Conservation (phyloP, 2,888 invertebrate species). For the Cosmia pyralina region DNA sequence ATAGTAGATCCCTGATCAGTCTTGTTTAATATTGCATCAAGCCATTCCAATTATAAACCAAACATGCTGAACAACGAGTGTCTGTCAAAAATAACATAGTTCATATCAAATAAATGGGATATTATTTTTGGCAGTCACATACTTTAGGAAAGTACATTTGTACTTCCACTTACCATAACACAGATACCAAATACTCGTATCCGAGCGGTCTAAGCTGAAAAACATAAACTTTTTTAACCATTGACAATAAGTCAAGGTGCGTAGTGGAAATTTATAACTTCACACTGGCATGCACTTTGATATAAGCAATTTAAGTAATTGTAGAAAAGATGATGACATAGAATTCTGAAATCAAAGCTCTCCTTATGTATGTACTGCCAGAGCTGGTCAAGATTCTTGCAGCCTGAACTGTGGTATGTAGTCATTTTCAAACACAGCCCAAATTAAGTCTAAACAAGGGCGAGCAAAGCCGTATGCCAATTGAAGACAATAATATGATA, state of each 20-base stretch:
- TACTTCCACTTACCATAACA: conserved; percentile 89
- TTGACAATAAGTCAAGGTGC: conserved; percentile 70
- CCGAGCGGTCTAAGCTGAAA: conserved; percentile 89
- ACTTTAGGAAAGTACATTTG: conserved; percentile 83
- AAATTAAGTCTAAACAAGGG: conserved; percentile 9
- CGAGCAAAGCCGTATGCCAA: conserved; percentile 32
- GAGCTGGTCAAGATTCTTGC: not conserved
- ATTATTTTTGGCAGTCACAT: conserved; percentile 75
- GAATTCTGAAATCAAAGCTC: conserved; percentile 41
- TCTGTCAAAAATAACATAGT: conserved; percentile 69
- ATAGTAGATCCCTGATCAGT: conserved; percentile 29
- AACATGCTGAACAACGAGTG: conserved; percentile 66
- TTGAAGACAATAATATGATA: conserved; percentile 11
- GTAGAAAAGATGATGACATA: conserved; percentile 34
- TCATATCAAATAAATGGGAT: not conserved
- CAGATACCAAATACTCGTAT: conserved; percentile 87
- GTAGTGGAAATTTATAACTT: conserved; percentile 61
- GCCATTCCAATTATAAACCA: conserved; percentile 68
- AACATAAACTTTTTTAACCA: conserved; percentile 87
- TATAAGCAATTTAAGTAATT: conserved; percentile 44
- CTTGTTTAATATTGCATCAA: conserved; percentile 58
- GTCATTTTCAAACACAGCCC: conserved; percentile 21
- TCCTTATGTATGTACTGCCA: conserved; percentile 2
- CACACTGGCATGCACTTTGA: conserved; percentile 71
- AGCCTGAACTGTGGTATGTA: conserved; percentile 3